Conservation (phyloP, 2,888 invertebrate genomes). For the Hirtodrosophila alboralis region DNA sequence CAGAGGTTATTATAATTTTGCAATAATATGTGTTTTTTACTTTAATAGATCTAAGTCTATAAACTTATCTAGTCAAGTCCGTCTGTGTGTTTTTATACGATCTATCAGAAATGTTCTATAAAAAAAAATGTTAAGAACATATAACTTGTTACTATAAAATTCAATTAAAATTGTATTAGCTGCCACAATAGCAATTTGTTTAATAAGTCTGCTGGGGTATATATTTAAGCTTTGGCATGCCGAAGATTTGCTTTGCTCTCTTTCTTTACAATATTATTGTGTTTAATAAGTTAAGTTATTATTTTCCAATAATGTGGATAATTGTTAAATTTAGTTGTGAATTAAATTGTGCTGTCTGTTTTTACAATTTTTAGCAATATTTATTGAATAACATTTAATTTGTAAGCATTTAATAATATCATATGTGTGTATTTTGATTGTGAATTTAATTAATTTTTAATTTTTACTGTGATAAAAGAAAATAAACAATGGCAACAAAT, state of each 20-base stretch:
- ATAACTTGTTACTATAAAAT: too few relatives aligned
- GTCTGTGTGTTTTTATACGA: neutral
- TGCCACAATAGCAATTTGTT: neutral
- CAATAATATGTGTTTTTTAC: neutral
- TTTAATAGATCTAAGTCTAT: neutral
- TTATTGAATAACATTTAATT: slow-evolving; percentile 51
- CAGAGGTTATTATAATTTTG: slow-evolving; percentile 21
- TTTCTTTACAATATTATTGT: slow-evolving; percentile 21
- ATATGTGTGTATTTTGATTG: slow-evolving; percentile 68
- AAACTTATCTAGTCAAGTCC: neutral
- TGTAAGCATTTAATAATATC: slow-evolving; percentile 62
- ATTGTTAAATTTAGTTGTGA: slow-evolving; percentile 55
- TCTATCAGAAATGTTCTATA: too few relatives aligned
- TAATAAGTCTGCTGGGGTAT: slow-evolving; percentile 6
- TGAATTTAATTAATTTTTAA: slow-evolving; percentile 74
- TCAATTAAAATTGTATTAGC: neutral
- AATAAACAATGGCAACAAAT: slow-evolving; percentile 63
- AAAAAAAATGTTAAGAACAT: too few relatives aligned
- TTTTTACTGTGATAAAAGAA: slow-evolving; percentile 82
- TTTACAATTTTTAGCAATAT: slow-evolving; percentile 48
- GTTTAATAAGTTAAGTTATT: slow-evolving; percentile 26
- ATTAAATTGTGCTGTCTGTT: slow-evolving; percentile 45
- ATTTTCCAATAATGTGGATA: slow-evolving; percentile 37
- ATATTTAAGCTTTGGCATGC: slow-evolving; percentile 8
- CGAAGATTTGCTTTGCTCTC: slow-evolving; percentile 6